Evolutionary conservation across 2,888 invertebrate genomes (phyloP).

Genomic region (Conchocele bisecta): DNA sequence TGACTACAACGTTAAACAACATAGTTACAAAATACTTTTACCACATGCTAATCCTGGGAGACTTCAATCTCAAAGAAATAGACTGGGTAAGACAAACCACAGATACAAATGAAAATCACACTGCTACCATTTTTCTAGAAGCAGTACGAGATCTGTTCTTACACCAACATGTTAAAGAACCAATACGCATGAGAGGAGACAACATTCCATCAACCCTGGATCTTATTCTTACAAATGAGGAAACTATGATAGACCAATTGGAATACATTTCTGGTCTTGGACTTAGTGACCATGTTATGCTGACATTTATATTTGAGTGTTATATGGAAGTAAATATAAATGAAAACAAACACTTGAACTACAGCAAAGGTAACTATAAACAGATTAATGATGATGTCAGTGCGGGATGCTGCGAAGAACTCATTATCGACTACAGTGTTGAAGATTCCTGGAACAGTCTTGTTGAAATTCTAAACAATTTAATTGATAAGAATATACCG

Average conservation of each 20-base stretch:
- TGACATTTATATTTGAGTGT: no score
- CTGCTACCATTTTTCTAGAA: background rate
- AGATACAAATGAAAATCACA: background rate
- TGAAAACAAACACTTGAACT: no score
- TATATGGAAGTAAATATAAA: no score
- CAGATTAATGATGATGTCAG: no score
- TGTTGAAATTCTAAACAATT: no score
- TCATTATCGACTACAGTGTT: no score
- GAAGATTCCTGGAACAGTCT: no score
- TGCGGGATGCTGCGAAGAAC: no score
- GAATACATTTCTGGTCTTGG: no score
- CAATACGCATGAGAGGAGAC: background rate
- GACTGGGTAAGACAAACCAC: background rate
- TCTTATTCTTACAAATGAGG: slow-evolving; percentile 6
- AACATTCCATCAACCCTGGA: background rate
- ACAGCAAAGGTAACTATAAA: no score
- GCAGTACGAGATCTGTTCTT: background rate
- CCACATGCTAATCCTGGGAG: background rate
- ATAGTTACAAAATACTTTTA: background rate
- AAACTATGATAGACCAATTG: background rate
- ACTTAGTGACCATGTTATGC: no score
- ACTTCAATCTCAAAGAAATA: background rate
- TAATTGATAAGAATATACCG: no score
- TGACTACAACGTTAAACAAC: background rate
- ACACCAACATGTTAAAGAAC: slow-evolving; percentile 5